A percentile compares a stretch with the other conserved stretches of the same genome.
Evolutionary conservation across 1,140 invertebrate genomes (phyloP).

Genomic region (Neodiprion lecontei): DNA sequence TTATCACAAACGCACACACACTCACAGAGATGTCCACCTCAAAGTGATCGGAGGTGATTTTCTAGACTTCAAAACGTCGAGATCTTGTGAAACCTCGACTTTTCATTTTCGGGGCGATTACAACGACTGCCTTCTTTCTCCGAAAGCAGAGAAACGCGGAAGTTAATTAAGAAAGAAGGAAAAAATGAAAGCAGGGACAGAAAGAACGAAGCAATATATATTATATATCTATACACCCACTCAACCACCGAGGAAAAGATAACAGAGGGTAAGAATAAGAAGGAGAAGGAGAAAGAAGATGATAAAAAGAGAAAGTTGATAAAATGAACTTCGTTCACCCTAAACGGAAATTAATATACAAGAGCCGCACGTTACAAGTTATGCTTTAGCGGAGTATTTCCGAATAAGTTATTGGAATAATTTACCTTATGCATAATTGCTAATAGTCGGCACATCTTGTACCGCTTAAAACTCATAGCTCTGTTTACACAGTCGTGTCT

Average conservation of each 20-base stretch:
- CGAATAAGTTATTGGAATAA: not conserved
- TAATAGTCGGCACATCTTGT: not conserved
- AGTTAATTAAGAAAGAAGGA: not conserved
- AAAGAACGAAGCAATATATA: not conserved
- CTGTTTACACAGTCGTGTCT: no score
- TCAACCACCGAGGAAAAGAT: not conserved
- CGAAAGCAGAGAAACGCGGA: not conserved
- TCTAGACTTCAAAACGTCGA: not conserved
- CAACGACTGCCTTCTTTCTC: no score
- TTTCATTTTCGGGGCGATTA: no score
- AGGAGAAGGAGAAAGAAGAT: no score
- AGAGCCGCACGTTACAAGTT: not conserved
- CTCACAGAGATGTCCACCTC: conserved; percentile 9
- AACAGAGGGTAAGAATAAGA: not conserved
- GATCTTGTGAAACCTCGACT: no score
- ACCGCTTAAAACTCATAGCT: no score
- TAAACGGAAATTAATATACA: not conserved
- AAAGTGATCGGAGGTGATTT: conserved; percentile 20
- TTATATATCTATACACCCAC: not conserved
- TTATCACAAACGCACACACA: not conserved
- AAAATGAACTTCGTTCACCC: not conserved
- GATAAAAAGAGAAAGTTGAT: not conserved
- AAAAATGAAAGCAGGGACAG: not conserved
- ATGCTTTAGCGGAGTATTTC: not conserved
- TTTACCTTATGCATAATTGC: not conserved